Evolutionary conservation across 1,140 invertebrate genomes (phyloP), one percentile per base, ranked within the genome.

Genomic region (Diorhabda sublineata): DNA sequence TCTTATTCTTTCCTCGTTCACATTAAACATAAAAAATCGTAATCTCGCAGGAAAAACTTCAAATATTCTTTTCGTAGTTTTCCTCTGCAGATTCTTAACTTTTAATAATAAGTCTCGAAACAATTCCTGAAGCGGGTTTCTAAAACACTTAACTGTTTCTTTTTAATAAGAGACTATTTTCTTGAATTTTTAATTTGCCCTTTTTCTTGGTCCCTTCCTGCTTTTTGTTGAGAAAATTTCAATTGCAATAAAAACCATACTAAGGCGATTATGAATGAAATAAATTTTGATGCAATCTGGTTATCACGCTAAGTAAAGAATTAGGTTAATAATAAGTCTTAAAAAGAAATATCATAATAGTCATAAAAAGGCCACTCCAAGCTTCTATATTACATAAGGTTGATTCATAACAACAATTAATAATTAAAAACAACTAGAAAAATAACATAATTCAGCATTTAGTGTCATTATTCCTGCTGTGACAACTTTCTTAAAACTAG

Each of bases 141-240:
- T 52, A 52, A 52, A n/a, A 52, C 47, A 52, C 47, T 52, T 52
- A 52, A 52, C 47, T 52, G 47, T 52, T 52, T 52, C 47, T 52
- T 52, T 52, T 52, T 52, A 52, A 52, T 52, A 52, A 52, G 47
- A n/a, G 47, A 52, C 47, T 52, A 52, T 52, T 52, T 52, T 52
- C n/a, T n/a, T 6, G 6, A n/a, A 52, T 8, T 52, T 52, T 52
- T 52, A 52, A 52, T 52, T 52, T 52, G 47, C 6, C 47, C 47
- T 52, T 52, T 52, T 8, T 52, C 3, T 52, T 52, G n/a, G n/a
- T 4, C n/a, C 47, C 47, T 52, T 52, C 47, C 47, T 52, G 47
- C 6, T 52, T 52, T 52, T 52, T 52, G 47, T 52, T 52, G n/a
- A n/a, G n/a, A 52, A 52, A 52, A 52, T 52, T 52, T n/a, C 47